Percentiles rank a stretch among this genome's conserved stretches.
Evolutionary conservation across 2,113 vertebrate species (phyloP).

Genomic region (Cichladusa arquata): DNA sequence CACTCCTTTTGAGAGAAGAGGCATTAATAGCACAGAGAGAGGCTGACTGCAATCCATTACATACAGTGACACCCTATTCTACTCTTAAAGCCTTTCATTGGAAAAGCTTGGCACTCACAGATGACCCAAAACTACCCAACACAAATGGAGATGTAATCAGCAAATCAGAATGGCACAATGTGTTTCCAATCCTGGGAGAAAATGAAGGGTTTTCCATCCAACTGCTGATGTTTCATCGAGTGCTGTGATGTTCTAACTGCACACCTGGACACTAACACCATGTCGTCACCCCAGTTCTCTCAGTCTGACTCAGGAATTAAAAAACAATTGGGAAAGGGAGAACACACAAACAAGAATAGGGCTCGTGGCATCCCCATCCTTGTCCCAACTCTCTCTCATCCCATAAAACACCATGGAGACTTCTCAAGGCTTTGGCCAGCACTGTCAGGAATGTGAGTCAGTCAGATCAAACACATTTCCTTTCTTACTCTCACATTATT

Average conservation of each 20-base stretch:
- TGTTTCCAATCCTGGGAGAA: neutral
- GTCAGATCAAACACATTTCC: neutral
- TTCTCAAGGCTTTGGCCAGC: neutral
- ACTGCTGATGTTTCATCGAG: neutral
- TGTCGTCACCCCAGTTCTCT: neutral
- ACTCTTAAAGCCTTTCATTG: neutral
- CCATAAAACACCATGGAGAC: neutral
- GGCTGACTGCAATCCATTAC: neutral
- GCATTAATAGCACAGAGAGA: neutral
- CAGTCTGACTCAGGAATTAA: neutral
- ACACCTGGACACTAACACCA: neutral
- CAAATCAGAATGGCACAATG: neutral
- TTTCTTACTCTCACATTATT: neutral
- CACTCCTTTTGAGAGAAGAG: neutral
- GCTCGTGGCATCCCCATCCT: fast-evolving
- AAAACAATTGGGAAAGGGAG: neutral
- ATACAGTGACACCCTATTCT: neutral
- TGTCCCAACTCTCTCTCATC: neutral
- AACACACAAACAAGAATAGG: neutral
- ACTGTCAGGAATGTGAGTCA: neutral
- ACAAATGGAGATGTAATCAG: neutral
- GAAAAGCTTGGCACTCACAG: neutral
- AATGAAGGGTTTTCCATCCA: neutral
- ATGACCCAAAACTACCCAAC: neutral
- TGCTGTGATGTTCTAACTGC: neutral